Base-by-base conservation (phyloP, 2,888 invertebrate species). In the Hartigia nigra region DNA sequence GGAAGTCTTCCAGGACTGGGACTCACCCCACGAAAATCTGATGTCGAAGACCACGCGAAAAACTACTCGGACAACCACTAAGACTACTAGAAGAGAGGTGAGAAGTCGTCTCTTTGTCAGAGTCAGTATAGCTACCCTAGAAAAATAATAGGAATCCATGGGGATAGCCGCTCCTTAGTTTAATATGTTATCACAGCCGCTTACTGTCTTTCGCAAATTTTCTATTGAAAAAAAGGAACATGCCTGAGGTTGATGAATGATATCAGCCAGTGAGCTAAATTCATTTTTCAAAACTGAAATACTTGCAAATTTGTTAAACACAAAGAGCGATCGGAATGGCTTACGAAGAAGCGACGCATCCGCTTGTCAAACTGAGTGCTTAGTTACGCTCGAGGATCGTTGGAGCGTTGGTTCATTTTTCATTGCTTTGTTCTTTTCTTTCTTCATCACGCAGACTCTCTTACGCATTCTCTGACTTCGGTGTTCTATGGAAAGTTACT, bases 1-100 rank as follows among this genome's bases (percentile, higher is more conserved):
- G 72, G 90, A 91, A 78, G 88, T 91, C 32, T 91, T 91, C 81
- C 91, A 91, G 86, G 91, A 91, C 77, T 91, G 91, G 91, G 91
- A 91, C 74, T 87, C 88, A 11, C 90, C 91, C 77, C 87, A 89
- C 74, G 91, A 91, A 75, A 89, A 83, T 69, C 80, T 89, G 69
- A 87, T 88, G 32, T 77, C 31, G n/a, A 79, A 12, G 32, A 83
- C 87, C 37, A 82, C 86, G 31, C 83, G 85, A 76, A 86, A 82
- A 80, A 87, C 86, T 0, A 86, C 85, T 32, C 83, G 83, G 69
- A 87, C 83, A 82, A 87, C 85, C 1, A 86, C 87, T 3, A 87
- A 75, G 3, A 86, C 83, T 32, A 86, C 78, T 31, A 82, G 86
- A 81, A 77, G 86, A 81, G 88, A 90, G 89, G 89, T 91, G 87